Evolutionary conservation across 2,888 invertebrate species (phyloP), one percentile per base, ranked within the genome.

Genomic region (Caenorhabditis macrosperma): DNA sequence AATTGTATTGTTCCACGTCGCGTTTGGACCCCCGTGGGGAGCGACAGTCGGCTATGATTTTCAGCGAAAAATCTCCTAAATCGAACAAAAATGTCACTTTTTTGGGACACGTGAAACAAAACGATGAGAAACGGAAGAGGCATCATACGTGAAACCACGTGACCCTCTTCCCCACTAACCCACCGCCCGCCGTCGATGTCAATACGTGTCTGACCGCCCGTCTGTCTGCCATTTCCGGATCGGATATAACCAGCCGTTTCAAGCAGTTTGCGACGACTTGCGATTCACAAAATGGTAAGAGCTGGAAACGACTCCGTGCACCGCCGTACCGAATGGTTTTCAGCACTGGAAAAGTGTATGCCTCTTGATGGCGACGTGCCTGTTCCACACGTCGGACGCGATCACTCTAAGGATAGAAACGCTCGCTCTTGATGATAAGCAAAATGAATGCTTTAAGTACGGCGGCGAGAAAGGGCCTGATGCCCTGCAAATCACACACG

Each of bases 261-360:
- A 38, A 38, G 12, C 33, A 38, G 38, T 38, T 38, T 38, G 9
- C 9, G 38, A 9, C 38, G 38, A 38, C 15, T 38, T 38, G 38
- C 38, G 38, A 38, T 38, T 38, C 38, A 38, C 38, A 12, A 38
- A 38, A 38, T 38, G 38, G 38, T 38, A 2, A 38, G 38, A 12
- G 15, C 12, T 9, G 38, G 38, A 38, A 38, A n/a, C n/a, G n/a
- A n/a, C n/a, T n/a, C n/a, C n/a, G n/a, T n/a, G n/a, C n/a, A n/a
- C n/a, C n/a, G n/a, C n/a, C n/a, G n/a, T n/a, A n/a, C n/a, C n/a
- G n/a, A n/a, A n/a, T n/a, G n/a, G n/a, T 22, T 50, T 50, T 12
- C 26, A 50, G 50, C 50, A 50, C 50, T 50, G 24, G 24, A 50
- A 24, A 26, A 50, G 50, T 50, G 50, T 50, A 24, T 50, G 50